Conservation (phyloP, 37 sponge, comb jelly and placozoan genomes). For the Geodia barretti region DNA sequence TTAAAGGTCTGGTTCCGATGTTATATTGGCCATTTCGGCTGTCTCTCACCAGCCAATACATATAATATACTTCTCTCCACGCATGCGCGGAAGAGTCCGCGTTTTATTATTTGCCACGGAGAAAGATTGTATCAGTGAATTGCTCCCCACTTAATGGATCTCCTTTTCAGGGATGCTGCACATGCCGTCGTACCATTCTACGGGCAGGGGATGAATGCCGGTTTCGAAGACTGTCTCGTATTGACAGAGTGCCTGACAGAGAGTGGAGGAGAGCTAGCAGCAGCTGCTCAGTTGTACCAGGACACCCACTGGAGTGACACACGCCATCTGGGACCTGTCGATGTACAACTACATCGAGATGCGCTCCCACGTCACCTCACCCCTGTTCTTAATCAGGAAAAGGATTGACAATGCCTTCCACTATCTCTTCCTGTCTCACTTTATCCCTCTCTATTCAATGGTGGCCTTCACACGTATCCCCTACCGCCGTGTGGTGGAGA, state of each 20-base stretch:
- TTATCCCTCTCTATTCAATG: conserved; percentile 84
- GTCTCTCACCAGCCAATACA: no score
- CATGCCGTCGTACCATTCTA: conserved; percentile 96
- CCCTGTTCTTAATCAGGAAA: conserved; percentile 53
- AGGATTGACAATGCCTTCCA: conserved; percentile 54
- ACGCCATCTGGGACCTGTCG: conserved; percentile 87
- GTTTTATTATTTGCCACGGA: no score
- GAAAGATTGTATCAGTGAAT: no score
- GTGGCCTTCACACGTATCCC: conserved; percentile 84
- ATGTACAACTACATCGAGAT: conserved; percentile 92
- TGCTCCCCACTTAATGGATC: conserved; percentile 72
- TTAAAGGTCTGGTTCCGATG: no score
- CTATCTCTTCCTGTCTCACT: conserved; percentile 47
- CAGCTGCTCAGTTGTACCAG: conserved; percentile 61
- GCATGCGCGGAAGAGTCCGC: no score
- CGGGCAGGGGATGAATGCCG: conserved; percentile 92
- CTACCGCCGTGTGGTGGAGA: conserved; percentile 40
- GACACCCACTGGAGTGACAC: conserved; percentile 50
- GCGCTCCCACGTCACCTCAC: conserved; percentile 76
- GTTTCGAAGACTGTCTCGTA: conserved; percentile 89
- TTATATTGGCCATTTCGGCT: no score
- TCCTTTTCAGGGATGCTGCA: conserved; percentile 93
- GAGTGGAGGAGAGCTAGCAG: conserved; percentile 9
- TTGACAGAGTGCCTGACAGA: conserved; percentile 43
- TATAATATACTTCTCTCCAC: no score